Base-by-base conservation (phyloP, 2,888 invertebrate species). In the Encarsia formosa region DNA sequence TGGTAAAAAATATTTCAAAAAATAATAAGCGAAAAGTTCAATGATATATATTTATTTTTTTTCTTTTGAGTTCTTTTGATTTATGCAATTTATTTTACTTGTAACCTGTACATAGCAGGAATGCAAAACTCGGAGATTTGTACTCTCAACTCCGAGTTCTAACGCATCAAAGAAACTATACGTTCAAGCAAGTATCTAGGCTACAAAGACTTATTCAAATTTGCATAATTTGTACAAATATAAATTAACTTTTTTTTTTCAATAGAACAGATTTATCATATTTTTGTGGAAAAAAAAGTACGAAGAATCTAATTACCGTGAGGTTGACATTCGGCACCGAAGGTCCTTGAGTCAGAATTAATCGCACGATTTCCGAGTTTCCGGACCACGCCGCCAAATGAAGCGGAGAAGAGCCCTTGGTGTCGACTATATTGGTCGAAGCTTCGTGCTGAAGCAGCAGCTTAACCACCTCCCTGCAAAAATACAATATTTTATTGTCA, bases 361-460 rank as follows among this genome's bases (percentile, higher is more conserved):
- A 80, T 59, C 85, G 80, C 57, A 95, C 94, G 61, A 95, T 89
- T 59, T 91, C 90, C 35, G 87, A 83, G 74, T 93, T 88, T 16
- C 96, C 96, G 47, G 90, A 90, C 93, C 94, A 96, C 44, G 95
- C 91, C 46, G 95, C 95, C 71, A 95, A 78, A 75, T 96, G 95
- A 57, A 96, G 81, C 26, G 96, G 90, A 24, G 92, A 91, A 31
- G 93, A 94, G 16, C 95, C 96, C 70, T 91, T 88, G 61, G 85
- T 84, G 76, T 96, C 95, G 59, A 88, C 84, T 44, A 91, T 81
- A 75, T 93, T 92, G 57, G 92, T 88, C 23, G 91, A 90, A 13
- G 95, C 95, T 68, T 90, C 91, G 70, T 91, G 86, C 58, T 86
- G 82, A 61, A 96, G 79, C 55, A 96, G 78, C 47, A 91, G 74